phyloP scores from a whole-genome alignment of 2,797 vertebrate species.

The Pygocentrus nattereri region DNA sequence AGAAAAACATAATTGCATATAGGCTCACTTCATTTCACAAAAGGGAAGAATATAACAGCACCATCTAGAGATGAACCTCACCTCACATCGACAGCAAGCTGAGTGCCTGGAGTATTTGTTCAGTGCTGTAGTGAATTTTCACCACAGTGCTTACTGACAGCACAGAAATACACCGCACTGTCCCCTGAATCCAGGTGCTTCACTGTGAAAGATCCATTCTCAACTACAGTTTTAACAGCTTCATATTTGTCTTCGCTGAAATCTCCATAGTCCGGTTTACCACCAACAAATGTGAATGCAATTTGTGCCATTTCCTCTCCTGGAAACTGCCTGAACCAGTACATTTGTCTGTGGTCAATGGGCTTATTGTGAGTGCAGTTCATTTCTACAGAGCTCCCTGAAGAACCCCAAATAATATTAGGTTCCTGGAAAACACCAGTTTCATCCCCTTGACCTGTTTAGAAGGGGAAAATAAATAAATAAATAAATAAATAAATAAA shows the following conservation, averaged over 20 bases:
- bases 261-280: slow-evolving; percentile 54
- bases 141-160: slow-evolving; percentile 55
- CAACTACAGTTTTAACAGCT: slow-evolving; percentile 22
- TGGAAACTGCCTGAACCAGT: slow-evolving; percentile 50
- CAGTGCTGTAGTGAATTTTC: slow-evolving; percentile 36
- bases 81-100: not conserved
- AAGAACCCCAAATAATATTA: slow-evolving; percentile 1
- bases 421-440: slow-evolving; percentile 31
- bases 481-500: not conserved
- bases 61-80: slow-evolving; percentile 9
- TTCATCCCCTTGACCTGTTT: not conserved
- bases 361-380: slow-evolving; percentile 55
- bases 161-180: slow-evolving; percentile 62
- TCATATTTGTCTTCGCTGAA: slow-evolving; percentile 43
- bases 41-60: slow-evolving; percentile 7
- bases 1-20: too few species aligned
- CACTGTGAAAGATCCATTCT: slow-evolving; percentile 53
- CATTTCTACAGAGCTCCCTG: slow-evolving; percentile 28
- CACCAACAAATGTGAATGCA: slow-evolving; percentile 32
- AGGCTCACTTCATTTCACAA: too few species aligned
- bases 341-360: slow-evolving; percentile 40
- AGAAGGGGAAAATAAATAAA: not conserved
- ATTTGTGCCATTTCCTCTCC: slow-evolving; percentile 32
- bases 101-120: slow-evolving; percentile 43
- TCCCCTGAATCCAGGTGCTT: slow-evolving; percentile 55